Conservation (phyloP, 2,797 vertebrate genomes). For the Eutrigla gurnardus region DNA sequence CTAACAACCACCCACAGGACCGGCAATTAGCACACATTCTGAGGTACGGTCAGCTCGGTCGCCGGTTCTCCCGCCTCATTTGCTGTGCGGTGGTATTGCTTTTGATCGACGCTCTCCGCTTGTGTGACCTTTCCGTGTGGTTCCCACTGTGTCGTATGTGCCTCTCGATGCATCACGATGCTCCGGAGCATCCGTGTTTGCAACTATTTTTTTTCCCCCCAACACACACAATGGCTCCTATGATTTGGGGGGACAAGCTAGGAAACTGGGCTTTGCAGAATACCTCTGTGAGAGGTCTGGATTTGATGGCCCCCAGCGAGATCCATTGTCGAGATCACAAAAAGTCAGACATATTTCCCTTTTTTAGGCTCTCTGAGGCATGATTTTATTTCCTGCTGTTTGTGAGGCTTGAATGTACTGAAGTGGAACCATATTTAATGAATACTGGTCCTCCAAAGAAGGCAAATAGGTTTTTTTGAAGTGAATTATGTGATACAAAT, state of each 20-base stretch:
- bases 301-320: conserved; percentile 53
- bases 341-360: conserved; percentile 59
- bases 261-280: conserved; percentile 40
- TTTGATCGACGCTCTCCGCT: conserved; percentile 7
- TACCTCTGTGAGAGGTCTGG: conserved; percentile 57
- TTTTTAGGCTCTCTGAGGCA: conserved; percentile 49
- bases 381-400: conserved; percentile 60
- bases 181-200: conserved; percentile 46
- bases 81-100: conserved; percentile 15
- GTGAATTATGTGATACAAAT: conserved; percentile 53
- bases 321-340: conserved; percentile 64
- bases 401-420: conserved; percentile 55
- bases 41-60: conserved; percentile 47
- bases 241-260: conserved; percentile 32
- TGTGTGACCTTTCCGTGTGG: conserved; percentile 55
- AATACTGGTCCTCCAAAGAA: conserved; percentile 44
- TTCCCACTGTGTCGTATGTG: conserved; percentile 17
- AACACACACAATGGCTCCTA: conserved; percentile 32
- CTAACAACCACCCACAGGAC: conserved; percentile 68
- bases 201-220: conserved; percentile 19
- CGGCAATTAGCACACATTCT: conserved; percentile 69
- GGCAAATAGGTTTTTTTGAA: conserved; percentile 22
- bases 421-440: conserved; percentile 63
- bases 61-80: conserved; percentile 50
- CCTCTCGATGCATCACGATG: conserved; percentile 26